Conservation (phyloP, 1,140 invertebrate genomes). For the Drosophila mauritiana region DNA sequence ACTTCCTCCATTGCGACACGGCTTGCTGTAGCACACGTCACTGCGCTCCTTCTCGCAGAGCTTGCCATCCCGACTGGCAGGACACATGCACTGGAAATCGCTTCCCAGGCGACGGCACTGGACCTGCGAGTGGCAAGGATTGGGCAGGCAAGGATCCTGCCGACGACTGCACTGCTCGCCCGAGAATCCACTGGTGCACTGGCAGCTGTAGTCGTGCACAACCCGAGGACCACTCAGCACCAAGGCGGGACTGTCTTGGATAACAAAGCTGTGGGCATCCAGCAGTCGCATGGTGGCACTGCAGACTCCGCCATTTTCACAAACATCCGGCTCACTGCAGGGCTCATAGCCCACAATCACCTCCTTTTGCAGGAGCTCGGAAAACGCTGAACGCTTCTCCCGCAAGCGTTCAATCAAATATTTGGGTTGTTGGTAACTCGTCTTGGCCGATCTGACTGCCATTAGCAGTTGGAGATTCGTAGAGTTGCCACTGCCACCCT, state of each 20-base stretch:
- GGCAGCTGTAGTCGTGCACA: conserved; percentile 91
- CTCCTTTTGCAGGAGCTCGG: conserved; percentile 87
- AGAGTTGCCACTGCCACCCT: conserved; percentile 84
- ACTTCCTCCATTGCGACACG: conserved; percentile 95
- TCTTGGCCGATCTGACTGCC: conserved; percentile 86
- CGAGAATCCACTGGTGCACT: conserved; percentile 91
- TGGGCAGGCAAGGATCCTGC: conserved; percentile 95
- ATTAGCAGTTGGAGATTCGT: conserved; percentile 88
- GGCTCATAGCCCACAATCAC: conserved; percentile 90
- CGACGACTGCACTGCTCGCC: conserved; percentile 92
- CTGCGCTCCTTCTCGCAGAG: conserved; percentile 93
- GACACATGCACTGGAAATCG: conserved; percentile 93
- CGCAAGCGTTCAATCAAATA: conserved; percentile 88
- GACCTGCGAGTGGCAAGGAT: conserved; percentile 92
- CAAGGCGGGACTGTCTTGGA: conserved; percentile 91
- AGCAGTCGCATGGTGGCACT: conserved; percentile 89
- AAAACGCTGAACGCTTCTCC: conserved; percentile 88
- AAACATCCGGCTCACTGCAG: conserved; percentile 86
- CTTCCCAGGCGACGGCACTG: conserved; percentile 92
- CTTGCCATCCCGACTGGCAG: conserved; percentile 90
- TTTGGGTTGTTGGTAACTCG: conserved; percentile 87
- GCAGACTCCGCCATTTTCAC: conserved; percentile 92
- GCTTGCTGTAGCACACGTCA: conserved; percentile 92
- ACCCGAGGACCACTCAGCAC: conserved; percentile 93
- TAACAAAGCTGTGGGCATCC: conserved; percentile 86